A percentile compares a stretch with the other conserved stretches of the same genome.
Conservation (phyloP, 1,140 invertebrate genomes). For the Drosophila nikananu region DNA sequence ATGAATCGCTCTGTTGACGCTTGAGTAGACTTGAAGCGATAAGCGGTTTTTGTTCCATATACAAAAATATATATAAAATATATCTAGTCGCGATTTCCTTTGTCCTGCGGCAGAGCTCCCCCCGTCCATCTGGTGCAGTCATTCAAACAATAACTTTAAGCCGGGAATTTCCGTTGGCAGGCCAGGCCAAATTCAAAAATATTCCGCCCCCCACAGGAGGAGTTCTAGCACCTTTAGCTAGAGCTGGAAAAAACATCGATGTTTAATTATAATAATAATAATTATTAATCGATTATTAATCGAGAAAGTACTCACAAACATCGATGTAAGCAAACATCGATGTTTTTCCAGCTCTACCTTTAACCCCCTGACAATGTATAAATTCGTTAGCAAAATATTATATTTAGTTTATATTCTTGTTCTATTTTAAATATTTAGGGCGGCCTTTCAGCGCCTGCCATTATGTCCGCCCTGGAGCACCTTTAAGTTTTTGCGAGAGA, state of each 20-base stretch:
- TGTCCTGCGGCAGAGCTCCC: conserved; percentile 1
- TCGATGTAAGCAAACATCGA: no score
- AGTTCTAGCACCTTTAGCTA: no score
- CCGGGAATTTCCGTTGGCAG: conserved; percentile 5
- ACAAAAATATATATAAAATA: conserved; percentile 73
- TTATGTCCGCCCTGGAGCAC: not conserved
- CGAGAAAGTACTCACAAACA: no score
- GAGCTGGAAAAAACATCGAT: no score
- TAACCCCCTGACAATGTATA: no score
- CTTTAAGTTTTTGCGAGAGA: not conserved
- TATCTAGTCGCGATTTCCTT: conserved; percentile 65
- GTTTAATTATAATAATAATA: no score
- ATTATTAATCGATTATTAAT: no score
- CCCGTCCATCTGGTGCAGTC: conserved; percentile 11
- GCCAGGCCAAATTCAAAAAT: conserved; percentile 18
- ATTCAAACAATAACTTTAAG: conserved; percentile 43
- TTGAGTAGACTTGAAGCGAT: conserved; percentile 84
- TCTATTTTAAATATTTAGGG: not conserved
- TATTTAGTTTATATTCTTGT: no score
- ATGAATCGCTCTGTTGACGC: conserved; percentile 82
- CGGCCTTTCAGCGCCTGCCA: no score
- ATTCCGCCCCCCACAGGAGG: no score
- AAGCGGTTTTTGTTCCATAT: conserved; percentile 79
- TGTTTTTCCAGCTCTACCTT: no score
- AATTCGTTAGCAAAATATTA: no score